These are phyloP conservation scores for Erebia palarica DNA, from an alignment of 2,888 invertebrate species.

Conservation along the genomic window DNA sequence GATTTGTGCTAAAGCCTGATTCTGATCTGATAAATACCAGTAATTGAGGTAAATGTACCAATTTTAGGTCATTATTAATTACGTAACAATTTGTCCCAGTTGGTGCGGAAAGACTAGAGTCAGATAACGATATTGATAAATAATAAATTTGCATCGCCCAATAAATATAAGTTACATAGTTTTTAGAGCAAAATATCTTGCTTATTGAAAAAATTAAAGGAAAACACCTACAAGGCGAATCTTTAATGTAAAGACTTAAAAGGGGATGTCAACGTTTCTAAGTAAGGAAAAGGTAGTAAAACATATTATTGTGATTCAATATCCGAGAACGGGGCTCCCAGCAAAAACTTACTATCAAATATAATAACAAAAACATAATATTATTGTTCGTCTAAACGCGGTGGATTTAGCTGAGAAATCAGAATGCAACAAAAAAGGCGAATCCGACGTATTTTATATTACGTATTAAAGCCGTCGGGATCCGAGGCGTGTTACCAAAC, in stretches of 20 bases:
- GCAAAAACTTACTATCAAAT: constrained; percentile 1
- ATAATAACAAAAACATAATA: not conserved
- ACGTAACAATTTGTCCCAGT: constrained; percentile 17
- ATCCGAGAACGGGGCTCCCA: not conserved
- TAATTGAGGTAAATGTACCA: constrained; percentile 15
- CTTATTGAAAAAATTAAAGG: not conserved
- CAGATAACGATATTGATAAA: constrained; percentile 12
- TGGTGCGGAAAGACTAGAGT: constrained; percentile 8
- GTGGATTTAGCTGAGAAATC: not conserved
- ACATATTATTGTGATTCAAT: not conserved
- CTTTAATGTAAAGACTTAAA: not conserved
- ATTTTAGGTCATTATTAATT: constrained; percentile 18
- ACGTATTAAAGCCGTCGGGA: constrained; percentile 36
- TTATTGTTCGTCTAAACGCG: not conserved
- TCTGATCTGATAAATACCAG: constrained; percentile 13
- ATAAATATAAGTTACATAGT: not conserved
- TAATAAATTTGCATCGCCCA: not conserved
- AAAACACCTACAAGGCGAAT: not conserved
- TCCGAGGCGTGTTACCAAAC: constrained; percentile 37
- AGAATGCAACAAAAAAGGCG: constrained; percentile 15
- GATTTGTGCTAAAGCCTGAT: constrained; percentile 25
- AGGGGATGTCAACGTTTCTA: not conserved
- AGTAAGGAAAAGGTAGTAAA: not conserved
- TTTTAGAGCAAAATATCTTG: not conserved
- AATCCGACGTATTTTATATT: constrained; percentile 34